phyloP scores from a whole-genome alignment of 2,888 invertebrate species.

The Baronia brevicornis region DNA sequence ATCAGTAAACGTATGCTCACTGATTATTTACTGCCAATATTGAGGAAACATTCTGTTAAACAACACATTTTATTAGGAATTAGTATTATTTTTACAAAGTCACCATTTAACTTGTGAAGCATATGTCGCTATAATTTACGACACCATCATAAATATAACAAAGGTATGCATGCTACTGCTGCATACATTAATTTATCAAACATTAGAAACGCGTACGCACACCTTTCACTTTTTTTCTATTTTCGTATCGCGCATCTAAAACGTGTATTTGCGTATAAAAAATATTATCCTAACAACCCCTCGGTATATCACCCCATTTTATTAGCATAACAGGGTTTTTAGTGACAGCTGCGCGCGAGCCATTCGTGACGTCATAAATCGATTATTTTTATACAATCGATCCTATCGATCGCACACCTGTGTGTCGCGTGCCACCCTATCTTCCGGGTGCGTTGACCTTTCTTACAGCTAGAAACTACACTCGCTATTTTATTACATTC shows the following conservation, averaged over 20 bases:
- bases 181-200: conserved; percentile 1
- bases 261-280: conserved; percentile 12
- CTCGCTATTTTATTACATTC: too few species aligned
- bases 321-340: conserved; percentile 38
- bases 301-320: conserved; percentile 42
- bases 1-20: too few species aligned
- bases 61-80: too few species aligned
- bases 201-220: neutral
- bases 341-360: conserved; percentile 57
- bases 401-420: conserved; percentile 67
- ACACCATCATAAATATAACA: too few species aligned
- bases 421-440: conserved; percentile 49
- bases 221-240: conserved; percentile 12
- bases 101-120: too few species aligned
- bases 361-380: conserved; percentile 58
- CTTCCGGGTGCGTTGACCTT: conserved; percentile 60
- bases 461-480: too few species aligned
- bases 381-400: conserved; percentile 58
- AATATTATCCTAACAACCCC: conserved; percentile 30
- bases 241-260: conserved; percentile 9
- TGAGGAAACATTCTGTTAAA: too few species aligned
- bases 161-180: too few species aligned
- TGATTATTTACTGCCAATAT: too few species aligned
- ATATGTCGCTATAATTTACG: too few species aligned
- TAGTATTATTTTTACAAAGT: too few species aligned